Base-by-base conservation (phyloP, 2,888 invertebrate genomes). In the Hypercompe scribonia region DNA sequence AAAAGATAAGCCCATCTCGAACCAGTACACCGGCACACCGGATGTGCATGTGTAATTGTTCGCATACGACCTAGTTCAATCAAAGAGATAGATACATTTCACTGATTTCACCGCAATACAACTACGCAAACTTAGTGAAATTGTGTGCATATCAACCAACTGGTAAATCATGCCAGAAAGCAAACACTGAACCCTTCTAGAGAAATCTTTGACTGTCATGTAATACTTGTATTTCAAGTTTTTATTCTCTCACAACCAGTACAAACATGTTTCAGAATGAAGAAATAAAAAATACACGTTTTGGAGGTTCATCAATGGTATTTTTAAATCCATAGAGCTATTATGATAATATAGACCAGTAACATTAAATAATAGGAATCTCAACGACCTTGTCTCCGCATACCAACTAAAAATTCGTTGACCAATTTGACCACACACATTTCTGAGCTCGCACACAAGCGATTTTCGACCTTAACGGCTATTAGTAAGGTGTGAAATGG, bases 321-420 rank as follows among this genome's bases (percentile, higher is more conserved):
- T 50, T 50, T 21, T 66, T 54, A 66, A 46, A 67, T 66, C 10
- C 54, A 63, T 50, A 66, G 24, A 63, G 61, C 70, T 58, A 68
- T 81, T 82, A 83, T 79, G 82, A 68, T 84, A 83, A 83, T 83
- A 81, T 78, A 65, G 68, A 83, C 84, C 65, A 78, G 83, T 80
- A 84, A 68, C 36, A 82, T 84, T 76, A 78, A 79, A 84, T 78
- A 76, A 81, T 83, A 80, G 76, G 80, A 83, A 83, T 79, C 85
- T 71, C 75, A 84, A 84, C 88, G 91, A 89, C 91, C 92, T 92
- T 91, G 92, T 82, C 80, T 81, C 84, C 82, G 81, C 88, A 88
- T 88, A 83, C 86, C 84, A 80, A 84, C 80, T 83, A 83, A 88
- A 90, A 91, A 89, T 90, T 86, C 87, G 90, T 89, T 91, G 90